Evolutionary conservation across 2,113 vertebrate genomes (phyloP), one percentile per base, ranked within the genome.

Genomic region (Notechis scutatus): DNA sequence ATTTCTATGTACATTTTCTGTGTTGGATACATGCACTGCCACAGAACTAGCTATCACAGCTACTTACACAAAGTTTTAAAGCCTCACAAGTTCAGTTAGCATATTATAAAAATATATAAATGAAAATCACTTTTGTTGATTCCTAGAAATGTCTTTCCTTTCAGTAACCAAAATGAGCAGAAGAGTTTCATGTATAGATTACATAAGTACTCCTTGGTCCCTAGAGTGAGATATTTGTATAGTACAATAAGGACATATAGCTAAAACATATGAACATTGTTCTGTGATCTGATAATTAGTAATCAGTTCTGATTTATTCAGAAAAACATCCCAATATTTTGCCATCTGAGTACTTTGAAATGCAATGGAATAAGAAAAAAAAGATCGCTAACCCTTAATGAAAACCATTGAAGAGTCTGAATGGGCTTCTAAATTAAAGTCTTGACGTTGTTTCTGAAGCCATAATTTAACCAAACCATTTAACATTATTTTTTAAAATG

Each of bases 11-110:
- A 69, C 24, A 93, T 45, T 39, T 89, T 92, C 50, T 26, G 42
- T 85, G 12, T 18, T 59, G 69, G 47, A 29, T 95, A 92, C 94
- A 92, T 86, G 93, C 90, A 89, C 90, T 95, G 50, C 93, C 96
- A 95, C 91, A 93, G 21, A 93, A 93, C 95, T 95, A 95, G 94
- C 93, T 96, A 96, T 95, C 94, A 57, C 88, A 88, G 29, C 9
- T 89, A 89, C 55, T 21, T 89, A 87, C 88, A 39, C 21, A 42
- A 91, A 64, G 86, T 42, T 50, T 90, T 89, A 52, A 89, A 92
- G 50, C 50, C 50, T 81, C n/a, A 69, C 29, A 89, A 57, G 14
- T 21, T 45, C 34, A 81, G 64, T 50, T 45, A 5, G 50, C 54
- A 89, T 52, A 3, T 12, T 39, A 34, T 57, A 45, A 45, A n/a